A percentile compares a stretch with the other conserved stretches of the same genome.
Conservation (phyloP, 2,113 vertebrate species). For the Gila orcuttii region DNA sequence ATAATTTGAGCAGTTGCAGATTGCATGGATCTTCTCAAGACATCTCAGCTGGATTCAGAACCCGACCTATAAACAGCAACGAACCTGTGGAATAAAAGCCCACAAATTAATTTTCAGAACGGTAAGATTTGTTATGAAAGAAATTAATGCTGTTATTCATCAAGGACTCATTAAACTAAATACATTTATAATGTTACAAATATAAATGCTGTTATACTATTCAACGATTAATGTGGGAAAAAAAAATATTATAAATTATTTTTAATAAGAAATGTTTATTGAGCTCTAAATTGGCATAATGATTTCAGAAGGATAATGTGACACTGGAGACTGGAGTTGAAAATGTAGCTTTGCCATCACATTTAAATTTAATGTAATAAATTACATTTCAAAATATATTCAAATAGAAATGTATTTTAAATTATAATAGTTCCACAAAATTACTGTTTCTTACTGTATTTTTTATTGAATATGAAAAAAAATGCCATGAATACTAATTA, state of each 20-base stretch:
- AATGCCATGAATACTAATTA: background rate
- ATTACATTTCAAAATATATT: background rate
- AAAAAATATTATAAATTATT: too few species aligned
- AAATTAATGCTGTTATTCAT: background rate
- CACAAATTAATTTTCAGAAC: background rate
- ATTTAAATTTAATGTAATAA: too few species aligned
- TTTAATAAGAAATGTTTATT: background rate
- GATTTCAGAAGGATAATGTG: background rate
- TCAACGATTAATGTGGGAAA: too few species aligned
- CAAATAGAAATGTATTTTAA: background rate
- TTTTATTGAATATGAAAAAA: background rate
- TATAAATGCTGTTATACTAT: too few species aligned
- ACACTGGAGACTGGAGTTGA: background rate
- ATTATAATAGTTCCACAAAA: background rate
- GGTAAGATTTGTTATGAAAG: too few species aligned
- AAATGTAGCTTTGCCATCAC: background rate
- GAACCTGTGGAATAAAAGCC: slow-evolving; percentile 73
- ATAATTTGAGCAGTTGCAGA: background rate
- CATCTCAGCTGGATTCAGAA: slow-evolving; percentile 80
- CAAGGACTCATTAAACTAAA: background rate
- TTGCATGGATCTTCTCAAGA: slow-evolving; percentile 16
- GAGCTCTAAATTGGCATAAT: background rate
- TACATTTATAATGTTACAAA: background rate
- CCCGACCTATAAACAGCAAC: slow-evolving; percentile 85
- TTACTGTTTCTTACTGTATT: background rate